Conservation (phyloP, 2,113 vertebrate genomes). For the Halichoeres trimaculatus region DNA sequence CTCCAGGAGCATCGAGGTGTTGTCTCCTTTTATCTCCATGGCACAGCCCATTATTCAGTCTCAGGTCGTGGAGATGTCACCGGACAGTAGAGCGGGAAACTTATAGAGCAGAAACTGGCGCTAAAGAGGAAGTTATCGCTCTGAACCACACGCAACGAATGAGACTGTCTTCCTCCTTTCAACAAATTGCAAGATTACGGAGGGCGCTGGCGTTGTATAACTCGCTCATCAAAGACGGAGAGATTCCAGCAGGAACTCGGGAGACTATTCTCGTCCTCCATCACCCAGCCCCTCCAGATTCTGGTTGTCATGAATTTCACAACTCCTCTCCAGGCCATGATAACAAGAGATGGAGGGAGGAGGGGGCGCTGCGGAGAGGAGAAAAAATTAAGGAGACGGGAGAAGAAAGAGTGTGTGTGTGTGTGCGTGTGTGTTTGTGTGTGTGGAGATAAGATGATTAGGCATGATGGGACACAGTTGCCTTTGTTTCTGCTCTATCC, state of each 20-base stretch:
- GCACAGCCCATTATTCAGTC: constrained; percentile 31
- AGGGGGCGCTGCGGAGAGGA: not conserved
- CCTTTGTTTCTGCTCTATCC: constrained; percentile 24
- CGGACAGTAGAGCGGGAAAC: not conserved
- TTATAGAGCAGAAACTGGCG: constrained; percentile 23
- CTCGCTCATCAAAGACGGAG: constrained; percentile 62
- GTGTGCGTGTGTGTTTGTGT: constrained; percentile 17
- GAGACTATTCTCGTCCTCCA: constrained; percentile 66
- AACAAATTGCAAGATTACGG: constrained; percentile 46
- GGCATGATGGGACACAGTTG: constrained; percentile 8
- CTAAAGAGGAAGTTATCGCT: constrained; percentile 26
- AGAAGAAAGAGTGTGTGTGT: constrained; percentile 11
- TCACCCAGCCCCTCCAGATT: constrained; percentile 52
- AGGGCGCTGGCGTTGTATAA: constrained; percentile 57
- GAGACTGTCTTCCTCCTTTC: constrained; percentile 39
- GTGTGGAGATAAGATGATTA: constrained; percentile 26
- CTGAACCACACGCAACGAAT: constrained; percentile 62
- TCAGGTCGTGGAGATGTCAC: constrained; percentile 8
- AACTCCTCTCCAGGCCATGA: constrained; percentile 58
- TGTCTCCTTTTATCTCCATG: constrained; percentile 31
- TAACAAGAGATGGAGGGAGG: constrained; percentile 31
- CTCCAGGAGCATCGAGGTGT: constrained; percentile 20
- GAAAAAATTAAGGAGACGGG: constrained; percentile 16
- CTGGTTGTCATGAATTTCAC: constrained; percentile 65
- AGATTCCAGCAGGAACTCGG: constrained; percentile 54